These are phyloP conservation scores for Toxostoma redivivum DNA, from an alignment of 2,113 vertebrate genomes.

Conservation along the genomic window DNA sequence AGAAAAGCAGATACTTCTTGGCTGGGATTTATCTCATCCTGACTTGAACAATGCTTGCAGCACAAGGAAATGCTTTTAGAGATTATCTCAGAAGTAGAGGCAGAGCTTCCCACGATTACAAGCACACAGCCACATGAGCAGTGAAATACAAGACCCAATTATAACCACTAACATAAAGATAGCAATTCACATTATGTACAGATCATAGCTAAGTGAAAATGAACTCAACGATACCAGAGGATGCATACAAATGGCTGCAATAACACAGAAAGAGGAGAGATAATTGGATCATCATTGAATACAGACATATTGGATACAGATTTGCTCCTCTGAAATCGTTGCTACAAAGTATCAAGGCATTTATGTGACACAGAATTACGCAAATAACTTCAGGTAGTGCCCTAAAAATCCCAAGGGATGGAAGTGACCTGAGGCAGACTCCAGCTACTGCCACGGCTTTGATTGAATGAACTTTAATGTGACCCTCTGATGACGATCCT, in stretches of 20 bases:
- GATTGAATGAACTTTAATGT: conserved; percentile 72
- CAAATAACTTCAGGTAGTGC: conserved; percentile 57
- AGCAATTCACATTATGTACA: neutral
- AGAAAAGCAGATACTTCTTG: neutral
- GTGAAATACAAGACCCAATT: neutral
- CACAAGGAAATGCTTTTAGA: neutral
- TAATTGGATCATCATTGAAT: neutral
- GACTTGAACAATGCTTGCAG: neutral
- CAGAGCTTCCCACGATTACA: neutral
- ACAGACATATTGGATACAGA: neutral
- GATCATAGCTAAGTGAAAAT: neutral
- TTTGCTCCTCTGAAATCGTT: conserved; percentile 3
- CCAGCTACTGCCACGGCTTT: conserved; percentile 58
- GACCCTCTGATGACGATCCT: conserved; percentile 55
- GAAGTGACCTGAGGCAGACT: conserved; percentile 50
- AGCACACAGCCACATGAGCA: neutral
- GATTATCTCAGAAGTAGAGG: neutral
- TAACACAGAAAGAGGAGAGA: neutral
- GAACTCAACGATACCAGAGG: neutral
- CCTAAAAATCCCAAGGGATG: conserved; percentile 56
- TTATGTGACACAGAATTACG: conserved; percentile 45
- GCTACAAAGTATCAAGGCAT: neutral
- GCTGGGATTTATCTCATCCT: neutral
- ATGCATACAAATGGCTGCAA: neutral
- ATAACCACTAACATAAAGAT: neutral